Conservation (phyloP, 2,888 invertebrate species). For the Parochlus steinenii region DNA sequence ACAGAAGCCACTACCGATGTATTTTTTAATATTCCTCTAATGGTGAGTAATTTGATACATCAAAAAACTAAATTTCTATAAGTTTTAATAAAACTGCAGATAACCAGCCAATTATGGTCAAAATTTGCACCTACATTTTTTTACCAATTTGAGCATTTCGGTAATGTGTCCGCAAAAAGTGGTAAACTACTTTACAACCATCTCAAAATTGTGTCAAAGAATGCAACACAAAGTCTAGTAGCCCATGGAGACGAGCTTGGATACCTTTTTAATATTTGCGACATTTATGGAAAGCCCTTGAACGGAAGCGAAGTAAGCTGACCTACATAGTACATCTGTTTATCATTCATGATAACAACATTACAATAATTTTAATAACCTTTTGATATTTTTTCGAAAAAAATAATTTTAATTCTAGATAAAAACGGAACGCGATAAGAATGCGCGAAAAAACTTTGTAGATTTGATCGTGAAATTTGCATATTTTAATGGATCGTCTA, state of each 20-base stretch:
- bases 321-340: too few species aligned
- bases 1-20: conserved; percentile 43
- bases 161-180: conserved; percentile 38
- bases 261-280: conserved; percentile 50
- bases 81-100: too few species aligned
- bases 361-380: conserved; percentile 15
- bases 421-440: conserved; percentile 37
- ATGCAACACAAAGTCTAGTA: conserved; percentile 26
- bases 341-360: conserved; percentile 10
- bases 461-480: conserved; percentile 51
- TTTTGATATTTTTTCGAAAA: conserved; percentile 18
- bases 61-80: too few species aligned
- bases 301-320: conserved; percentile 22
- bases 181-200: conserved; percentile 49
- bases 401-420: conserved; percentile 10
- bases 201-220: conserved; percentile 40
- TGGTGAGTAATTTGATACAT: too few species aligned
- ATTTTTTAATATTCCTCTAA: conserved; percentile 60
- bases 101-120: conserved; percentile 56
- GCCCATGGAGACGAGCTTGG: conserved; percentile 57
- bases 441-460: conserved; percentile 48
- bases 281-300: conserved; percentile 39
- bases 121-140: conserved; percentile 44
- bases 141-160: conserved; percentile 58
- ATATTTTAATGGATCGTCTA: conserved; percentile 20